Evolutionary conservation across 2,888 invertebrate genomes (phyloP), one percentile per base, ranked within the genome.

Genomic region (Chymomyza caudatula): DNA sequence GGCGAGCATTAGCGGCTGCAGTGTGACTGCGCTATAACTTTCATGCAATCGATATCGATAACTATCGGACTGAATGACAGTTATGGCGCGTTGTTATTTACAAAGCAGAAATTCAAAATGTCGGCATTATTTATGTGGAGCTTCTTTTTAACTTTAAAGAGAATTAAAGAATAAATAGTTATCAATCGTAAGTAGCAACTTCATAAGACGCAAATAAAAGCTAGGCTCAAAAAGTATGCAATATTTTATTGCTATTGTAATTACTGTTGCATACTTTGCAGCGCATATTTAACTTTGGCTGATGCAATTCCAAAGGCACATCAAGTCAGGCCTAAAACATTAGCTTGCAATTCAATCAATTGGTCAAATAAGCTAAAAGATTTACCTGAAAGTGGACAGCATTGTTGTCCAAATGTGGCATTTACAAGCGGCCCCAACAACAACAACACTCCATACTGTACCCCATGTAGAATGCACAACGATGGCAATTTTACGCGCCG

Each of bases 261-360:
- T 1, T 13, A 11, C 19, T 20, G 20, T 42, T 57, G 52, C 20
- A 22, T 37, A 42, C 17, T 25, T 43, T 42, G 47, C 17, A 13
- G 47, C 44, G 17, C 55, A n/a, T 37, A 5, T 55, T 57, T 51
- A 60, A 57, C 43, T 55, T 63, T 67, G 67, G 72, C 88, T 88
- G 89, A 88, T 86, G 88, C 86, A 88, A 88, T 81, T 60, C 25
- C 63, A 71, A 66, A 64, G 65, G 61, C 29, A 65, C 69, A 19
- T 55, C 64, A 57, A 77, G 74, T 88, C 87, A 88, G 77, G 69
- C 76, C 70, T 37, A 17, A 19, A 6, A 13, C 22, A 19, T 29
- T 6, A 55, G 51, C 19, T 47, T 47, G 15, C 61, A 49, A 37
- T 58, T 60, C 63, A 72, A 54, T 20, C 64, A 43, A 58, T 22